A percentile compares a stretch with the other conserved stretches of the same genome.
Conservation (phyloP, 2,888 invertebrate species). For the Blastobasis lacticolella region DNA sequence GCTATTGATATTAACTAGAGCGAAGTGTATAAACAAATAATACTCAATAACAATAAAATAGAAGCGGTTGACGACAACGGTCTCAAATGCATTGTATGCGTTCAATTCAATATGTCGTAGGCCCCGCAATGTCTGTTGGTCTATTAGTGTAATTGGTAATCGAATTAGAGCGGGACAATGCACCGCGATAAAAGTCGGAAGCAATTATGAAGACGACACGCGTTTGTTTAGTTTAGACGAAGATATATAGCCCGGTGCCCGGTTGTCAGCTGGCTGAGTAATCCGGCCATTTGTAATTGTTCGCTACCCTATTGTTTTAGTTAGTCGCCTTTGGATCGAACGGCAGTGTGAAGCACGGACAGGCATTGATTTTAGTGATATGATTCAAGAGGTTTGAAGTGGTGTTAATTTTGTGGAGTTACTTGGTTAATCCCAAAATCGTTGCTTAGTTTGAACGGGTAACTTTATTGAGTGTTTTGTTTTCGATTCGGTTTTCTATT, state of each 20-base stretch:
- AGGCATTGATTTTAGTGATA: no score
- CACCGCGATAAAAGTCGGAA: constrained; percentile 38
- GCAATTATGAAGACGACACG: constrained; percentile 34
- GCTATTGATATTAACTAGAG: no score
- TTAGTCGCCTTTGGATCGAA: neutral
- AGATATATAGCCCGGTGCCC: constrained; percentile 36
- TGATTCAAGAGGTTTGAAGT: neutral
- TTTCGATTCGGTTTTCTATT: no score
- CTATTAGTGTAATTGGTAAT: constrained; percentile 32
- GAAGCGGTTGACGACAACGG: no score
- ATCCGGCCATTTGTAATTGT: no score
- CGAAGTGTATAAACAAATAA: neutral
- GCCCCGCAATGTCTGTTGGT: neutral
- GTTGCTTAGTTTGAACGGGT: no score
- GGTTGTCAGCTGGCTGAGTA: constrained; percentile 12
- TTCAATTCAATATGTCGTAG: neutral
- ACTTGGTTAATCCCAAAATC: no score
- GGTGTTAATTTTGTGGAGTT: neutral
- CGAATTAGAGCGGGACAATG: constrained; percentile 56
- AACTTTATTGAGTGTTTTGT: no score
- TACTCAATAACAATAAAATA: no score
- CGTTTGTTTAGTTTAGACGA: constrained; percentile 32
- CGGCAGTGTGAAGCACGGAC: no score
- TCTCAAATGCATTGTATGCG: no score
- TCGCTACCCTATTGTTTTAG: constrained; percentile 2